Percentiles rank a stretch among this genome's conserved stretches.
Conservation (phyloP, 2,797 vertebrate genomes). For the Steatocranus sp. region DNA sequence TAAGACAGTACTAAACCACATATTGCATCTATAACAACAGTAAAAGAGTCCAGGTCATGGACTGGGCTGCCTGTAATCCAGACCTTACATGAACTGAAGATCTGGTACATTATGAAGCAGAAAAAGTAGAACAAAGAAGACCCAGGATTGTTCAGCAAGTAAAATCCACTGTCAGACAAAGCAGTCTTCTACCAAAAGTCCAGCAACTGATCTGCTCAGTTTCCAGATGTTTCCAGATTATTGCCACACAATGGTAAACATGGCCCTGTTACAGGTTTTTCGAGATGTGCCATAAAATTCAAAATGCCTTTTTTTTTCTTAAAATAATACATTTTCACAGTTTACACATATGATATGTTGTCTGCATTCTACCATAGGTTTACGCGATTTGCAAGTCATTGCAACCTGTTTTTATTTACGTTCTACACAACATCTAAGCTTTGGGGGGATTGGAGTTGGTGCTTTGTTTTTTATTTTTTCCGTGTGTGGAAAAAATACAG, state of each 20-base stretch:
- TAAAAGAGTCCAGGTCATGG: neutral
- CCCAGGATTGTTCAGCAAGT: neutral
- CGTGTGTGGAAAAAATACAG: too few species aligned
- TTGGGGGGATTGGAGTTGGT: neutral
- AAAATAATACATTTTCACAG: neutral
- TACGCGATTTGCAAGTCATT: accelerated
- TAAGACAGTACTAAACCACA: neutral
- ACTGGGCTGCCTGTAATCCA: neutral
- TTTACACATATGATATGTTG: neutral
- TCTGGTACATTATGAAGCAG: neutral
- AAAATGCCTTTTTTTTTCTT: neutral
- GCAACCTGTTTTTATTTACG: neutral
- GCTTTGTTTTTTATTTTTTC: neutral
- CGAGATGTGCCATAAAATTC: neutral
- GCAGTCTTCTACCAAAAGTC: neutral
- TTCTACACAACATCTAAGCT: neutral
- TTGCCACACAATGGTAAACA: neutral
- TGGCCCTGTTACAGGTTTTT: neutral
- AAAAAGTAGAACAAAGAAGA: neutral
- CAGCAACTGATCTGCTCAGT: neutral
- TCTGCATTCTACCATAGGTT: accelerated
- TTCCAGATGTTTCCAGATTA: neutral
- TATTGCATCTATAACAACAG: neutral
- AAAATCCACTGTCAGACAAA: neutral
- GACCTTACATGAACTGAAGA: neutral